These are phyloP conservation scores for Ostrea denselamellosa DNA, from an alignment of 1,140 invertebrate species.

Conservation along the genomic window DNA sequence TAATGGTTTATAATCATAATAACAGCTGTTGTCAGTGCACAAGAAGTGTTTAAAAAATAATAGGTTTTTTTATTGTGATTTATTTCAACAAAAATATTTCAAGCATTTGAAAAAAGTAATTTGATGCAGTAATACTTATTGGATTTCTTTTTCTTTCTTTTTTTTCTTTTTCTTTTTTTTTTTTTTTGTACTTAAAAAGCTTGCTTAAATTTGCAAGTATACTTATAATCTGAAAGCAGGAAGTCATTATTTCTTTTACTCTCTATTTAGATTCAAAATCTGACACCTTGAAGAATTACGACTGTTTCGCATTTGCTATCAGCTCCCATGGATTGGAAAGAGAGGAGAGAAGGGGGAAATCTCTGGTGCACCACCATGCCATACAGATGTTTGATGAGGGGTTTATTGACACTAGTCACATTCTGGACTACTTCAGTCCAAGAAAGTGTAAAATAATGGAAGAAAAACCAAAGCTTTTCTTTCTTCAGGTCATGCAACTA, in stretches of 20 bases:
- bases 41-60: too few species aligned
- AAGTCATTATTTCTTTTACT: neutral
- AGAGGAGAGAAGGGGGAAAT: neutral
- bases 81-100: neutral
- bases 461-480: constrained; percentile 40
- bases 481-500: constrained; percentile 17
- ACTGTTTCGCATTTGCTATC: constrained; percentile 43
- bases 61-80: too few species aligned
- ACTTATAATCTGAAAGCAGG: neutral
- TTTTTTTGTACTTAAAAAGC: too few species aligned
- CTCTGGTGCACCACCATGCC: neutral
- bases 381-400: neutral
- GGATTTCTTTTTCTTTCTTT: neutral
- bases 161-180: neutral
- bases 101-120: neutral
- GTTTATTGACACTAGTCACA: neutral
- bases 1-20: too few species aligned
- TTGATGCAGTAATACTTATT: neutral
- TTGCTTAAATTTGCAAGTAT: neutral
- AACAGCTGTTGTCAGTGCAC: too few species aligned
- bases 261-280: neutral
- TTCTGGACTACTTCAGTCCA: neutral
- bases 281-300: neutral
- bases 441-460: neutral
- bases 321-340: constrained; percentile 27